Conservation (phyloP, 1,140 invertebrate species). For the Drosophila tani region DNA sequence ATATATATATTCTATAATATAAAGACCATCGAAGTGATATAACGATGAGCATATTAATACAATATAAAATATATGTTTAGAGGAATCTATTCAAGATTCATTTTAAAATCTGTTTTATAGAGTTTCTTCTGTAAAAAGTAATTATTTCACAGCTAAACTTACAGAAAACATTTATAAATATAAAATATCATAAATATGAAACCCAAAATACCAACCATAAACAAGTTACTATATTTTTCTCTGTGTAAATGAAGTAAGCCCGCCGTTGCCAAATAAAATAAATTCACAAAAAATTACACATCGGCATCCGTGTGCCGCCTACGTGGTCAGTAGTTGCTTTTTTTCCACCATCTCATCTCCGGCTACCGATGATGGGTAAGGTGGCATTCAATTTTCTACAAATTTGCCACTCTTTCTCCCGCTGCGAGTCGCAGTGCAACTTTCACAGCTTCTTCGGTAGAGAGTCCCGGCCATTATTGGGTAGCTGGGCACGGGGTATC, state of each 20-base stretch:
- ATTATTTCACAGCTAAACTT: not conserved
- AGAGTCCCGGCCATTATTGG: conserved; percentile 47
- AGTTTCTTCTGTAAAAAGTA: fast-evolving
- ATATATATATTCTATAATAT: no score
- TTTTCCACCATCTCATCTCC: conserved; percentile 4
- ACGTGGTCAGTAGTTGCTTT: conserved; percentile 50
- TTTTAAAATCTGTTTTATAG: not conserved
- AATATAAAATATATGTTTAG: no score
- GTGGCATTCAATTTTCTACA: conserved; percentile 67
- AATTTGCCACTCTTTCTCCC: conserved; percentile 66
- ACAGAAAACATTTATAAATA: not conserved
- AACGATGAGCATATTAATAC: not conserved
- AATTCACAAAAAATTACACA: conserved; percentile 63
- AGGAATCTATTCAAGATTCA: no score
- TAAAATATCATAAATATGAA: not conserved
- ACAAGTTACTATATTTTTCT: not conserved
- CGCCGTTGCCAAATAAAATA: conserved; percentile 59
- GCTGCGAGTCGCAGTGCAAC: conserved; percentile 50
- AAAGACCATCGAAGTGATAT: no score
- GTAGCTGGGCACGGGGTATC: conserved; percentile 54
- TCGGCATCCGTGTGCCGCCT: conserved; percentile 64
- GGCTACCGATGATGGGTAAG: conserved; percentile 50
- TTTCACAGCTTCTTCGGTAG: conserved; percentile 66
- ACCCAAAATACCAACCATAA: not conserved
- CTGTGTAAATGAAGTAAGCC: not conserved